Conservation (phyloP, 2,797 vertebrate genomes). For the Brachyalestes nurse region DNA sequence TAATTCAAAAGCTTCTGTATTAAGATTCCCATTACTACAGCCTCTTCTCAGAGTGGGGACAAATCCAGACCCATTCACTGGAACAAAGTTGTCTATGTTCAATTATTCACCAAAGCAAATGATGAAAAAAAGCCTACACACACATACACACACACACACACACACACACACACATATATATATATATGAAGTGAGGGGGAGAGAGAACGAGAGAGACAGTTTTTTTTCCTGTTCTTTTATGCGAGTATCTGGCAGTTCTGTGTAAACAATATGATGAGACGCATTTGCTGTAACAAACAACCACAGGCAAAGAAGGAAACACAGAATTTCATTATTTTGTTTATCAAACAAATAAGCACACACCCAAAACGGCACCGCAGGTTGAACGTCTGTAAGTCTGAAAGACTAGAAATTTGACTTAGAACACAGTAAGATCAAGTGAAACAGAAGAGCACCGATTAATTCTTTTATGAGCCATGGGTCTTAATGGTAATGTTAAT, state of each 20-base stretch:
- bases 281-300: no score
- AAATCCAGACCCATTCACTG: constrained; percentile 26
- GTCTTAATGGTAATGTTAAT: background rate
- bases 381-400: background rate
- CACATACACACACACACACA: no score
- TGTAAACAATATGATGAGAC: constrained; percentile 31
- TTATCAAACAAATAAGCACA: constrained; percentile 28
- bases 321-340: constrained; percentile 46
- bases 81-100: constrained; percentile 7
- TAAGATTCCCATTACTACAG: constrained; percentile 21
- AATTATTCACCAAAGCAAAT: constrained; percentile 30
- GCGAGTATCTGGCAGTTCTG: constrained; percentile 8
- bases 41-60: constrained; percentile 26
- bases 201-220: no score
- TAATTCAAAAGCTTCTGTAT: constrained; percentile 44
- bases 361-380: background rate
- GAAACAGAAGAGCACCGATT: background rate
- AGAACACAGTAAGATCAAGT: background rate
- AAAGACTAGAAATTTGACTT: background rate
- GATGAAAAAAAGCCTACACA: background rate
- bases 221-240: background rate
- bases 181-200: no score
- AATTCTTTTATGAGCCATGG: background rate
- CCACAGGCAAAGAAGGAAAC: constrained; percentile 55
- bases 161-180: no score